Evolutionary conservation across 2,797 vertebrate species (phyloP), one percentile per base, ranked within the genome.

Genomic region (Meda fulgida): DNA sequence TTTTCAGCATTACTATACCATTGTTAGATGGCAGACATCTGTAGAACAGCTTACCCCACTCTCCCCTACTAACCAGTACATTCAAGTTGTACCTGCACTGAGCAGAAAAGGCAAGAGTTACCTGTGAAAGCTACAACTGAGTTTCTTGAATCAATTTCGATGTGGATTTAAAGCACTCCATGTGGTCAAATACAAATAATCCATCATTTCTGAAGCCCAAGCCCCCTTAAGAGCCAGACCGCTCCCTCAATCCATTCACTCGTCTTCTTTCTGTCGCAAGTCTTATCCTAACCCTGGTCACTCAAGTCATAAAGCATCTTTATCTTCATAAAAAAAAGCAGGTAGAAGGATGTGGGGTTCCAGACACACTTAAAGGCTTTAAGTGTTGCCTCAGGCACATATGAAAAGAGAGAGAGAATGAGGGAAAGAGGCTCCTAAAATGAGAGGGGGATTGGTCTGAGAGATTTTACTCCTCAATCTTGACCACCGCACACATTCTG

Each of bases 131-230:
- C 90, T 90, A 86, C 78, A 89, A 92, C 90, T 89, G 89, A 89
- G 88, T 89, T 93, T 92, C 93, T 90, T 84, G 88, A 90, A 83
- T 87, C 85, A 89, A 90, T 89, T 90, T 89, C 89, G 91, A 91
- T 92, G 93, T 91, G 93, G 91, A 94, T 94, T 93, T 91, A 93
- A 93, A 93, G 92, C 91, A 92, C 90, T 91, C 92, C 93, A 91
- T 93, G 92, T 91, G 92, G 92, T 92, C 92, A 93, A 93, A 92
- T 90, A 92, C 87, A 91, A 94, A 93, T 93, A 91, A 94, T 94
- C 93, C 90, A 93, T 94, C 93, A 93, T 92, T 93, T 93, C 91
- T 91, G 91, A 90, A 91, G 91, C 88, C 91, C 93, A 91, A 94
- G 93, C 92, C 93, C 92, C 51, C 93, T 94, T 95, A 93, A 90